Percentiles rank a stretch among this genome's conserved stretches.
Evolutionary conservation across 2,113 vertebrate genomes (phyloP).

Genomic region (Aplodontia rufa): DNA sequence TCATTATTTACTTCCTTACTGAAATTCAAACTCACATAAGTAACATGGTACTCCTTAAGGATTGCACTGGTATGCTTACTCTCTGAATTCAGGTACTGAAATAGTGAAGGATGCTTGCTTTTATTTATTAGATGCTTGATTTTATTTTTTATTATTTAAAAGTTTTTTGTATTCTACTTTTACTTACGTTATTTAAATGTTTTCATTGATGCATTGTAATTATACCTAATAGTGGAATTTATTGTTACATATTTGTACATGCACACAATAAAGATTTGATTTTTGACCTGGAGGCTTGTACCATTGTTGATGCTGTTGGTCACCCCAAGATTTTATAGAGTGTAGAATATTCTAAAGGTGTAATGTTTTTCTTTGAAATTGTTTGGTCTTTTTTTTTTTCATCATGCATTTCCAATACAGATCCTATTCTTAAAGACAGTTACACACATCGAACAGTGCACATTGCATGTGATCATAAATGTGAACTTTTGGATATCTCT

Average conservation of each 20-base stretch:
- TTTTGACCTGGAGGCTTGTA: background rate
- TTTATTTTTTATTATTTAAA: background rate
- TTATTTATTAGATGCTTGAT: background rate
- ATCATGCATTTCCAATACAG: background rate
- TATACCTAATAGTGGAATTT: no score
- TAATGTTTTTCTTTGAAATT: constrained; percentile 23
- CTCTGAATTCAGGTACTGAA: background rate
- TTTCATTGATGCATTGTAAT: no score
- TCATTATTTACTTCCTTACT: constrained; percentile 28
- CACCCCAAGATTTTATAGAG: background rate
- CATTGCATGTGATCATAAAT: background rate
- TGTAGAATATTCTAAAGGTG: background rate
- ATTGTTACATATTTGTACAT: no score
- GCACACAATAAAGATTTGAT: background rate
- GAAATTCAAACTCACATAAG: constrained; percentile 12
- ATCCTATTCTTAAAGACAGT: background rate
- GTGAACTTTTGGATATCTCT: background rate
- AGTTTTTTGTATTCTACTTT: no score
- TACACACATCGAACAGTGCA: background rate
- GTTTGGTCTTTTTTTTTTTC: background rate
- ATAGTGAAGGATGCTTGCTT: background rate
- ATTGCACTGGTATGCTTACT: background rate
- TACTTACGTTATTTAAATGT: no score
- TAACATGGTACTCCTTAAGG: background rate
- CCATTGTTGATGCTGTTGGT: background rate